phyloP scores from a whole-genome alignment of 2,888 invertebrate genomes.

The Heliconius ismenius region DNA sequence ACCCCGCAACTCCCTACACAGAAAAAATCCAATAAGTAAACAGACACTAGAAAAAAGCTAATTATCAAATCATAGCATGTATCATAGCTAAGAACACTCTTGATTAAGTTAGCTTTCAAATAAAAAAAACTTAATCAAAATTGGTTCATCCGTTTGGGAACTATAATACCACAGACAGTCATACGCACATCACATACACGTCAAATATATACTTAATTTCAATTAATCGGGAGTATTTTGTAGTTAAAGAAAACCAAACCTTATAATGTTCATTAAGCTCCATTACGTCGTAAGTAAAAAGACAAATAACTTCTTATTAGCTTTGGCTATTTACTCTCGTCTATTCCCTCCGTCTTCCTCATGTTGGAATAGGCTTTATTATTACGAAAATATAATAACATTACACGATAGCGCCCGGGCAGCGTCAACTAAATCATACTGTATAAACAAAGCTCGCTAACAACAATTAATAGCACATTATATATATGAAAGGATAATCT shows the following conservation, averaged over 20 bases:
- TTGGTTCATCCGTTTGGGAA: too few species aligned
- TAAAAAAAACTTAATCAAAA: too few species aligned
- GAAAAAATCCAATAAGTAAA: too few species aligned
- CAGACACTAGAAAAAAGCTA: too few species aligned
- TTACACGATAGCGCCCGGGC: slow-evolving; percentile 15
- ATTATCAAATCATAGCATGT: too few species aligned
- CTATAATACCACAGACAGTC: too few species aligned
- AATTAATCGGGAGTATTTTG: background rate
- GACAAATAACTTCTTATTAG: slow-evolving; percentile 22
- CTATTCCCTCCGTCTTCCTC: slow-evolving; percentile 16
- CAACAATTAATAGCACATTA: slow-evolving; percentile 14
- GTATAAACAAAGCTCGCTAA: slow-evolving; percentile 11
- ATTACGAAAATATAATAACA: slow-evolving; percentile 20
- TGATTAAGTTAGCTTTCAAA: too few species aligned
- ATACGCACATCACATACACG: too few species aligned
- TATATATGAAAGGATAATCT: background rate
- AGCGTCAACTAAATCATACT: slow-evolving; percentile 5
- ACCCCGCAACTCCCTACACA: too few species aligned
- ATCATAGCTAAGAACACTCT: too few species aligned
- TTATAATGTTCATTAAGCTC: background rate
- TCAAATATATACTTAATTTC: too few species aligned
- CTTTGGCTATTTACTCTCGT: slow-evolving; percentile 21
- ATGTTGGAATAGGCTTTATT: slow-evolving; percentile 8
- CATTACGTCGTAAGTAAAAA: slow-evolving; percentile 17
- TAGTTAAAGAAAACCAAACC: slow-evolving; percentile 4